Evolutionary conservation across 2,113 vertebrate species (phyloP).

Genomic region (Thymallus thymallus): DNA sequence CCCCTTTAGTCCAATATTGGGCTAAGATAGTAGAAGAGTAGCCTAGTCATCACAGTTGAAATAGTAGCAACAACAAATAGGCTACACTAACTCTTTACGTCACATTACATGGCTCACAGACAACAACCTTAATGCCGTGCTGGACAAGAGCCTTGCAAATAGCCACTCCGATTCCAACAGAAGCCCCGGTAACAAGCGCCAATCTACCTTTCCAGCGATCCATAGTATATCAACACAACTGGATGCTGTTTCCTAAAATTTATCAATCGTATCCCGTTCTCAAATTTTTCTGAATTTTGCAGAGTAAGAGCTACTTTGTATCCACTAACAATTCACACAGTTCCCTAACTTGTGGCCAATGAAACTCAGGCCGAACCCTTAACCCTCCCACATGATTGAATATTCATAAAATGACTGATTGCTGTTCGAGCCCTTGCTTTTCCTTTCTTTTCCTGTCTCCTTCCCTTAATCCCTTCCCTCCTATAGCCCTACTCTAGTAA

Average conservation of each 20-base stretch:
- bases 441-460: too few relatives aligned
- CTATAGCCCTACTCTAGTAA: neutral
- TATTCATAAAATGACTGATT: neutral
- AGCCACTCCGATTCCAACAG: slow-evolving; percentile 77
- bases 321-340: neutral
- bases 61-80: too few relatives aligned
- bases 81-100: too few relatives aligned
- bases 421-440: neutral
- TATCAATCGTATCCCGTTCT: neutral
- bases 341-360: neutral
- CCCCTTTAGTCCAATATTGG: too few relatives aligned
- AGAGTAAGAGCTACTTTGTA: neutral
- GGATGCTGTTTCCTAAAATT: neutral
- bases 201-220: slow-evolving; percentile 76
- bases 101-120: neutral
- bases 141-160: slow-evolving; percentile 76
- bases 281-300: neutral
- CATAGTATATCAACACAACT: slow-evolving; percentile 49
- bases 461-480: neutral
- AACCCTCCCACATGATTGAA: neutral
- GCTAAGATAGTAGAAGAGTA: too few relatives aligned
- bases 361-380: neutral
- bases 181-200: slow-evolving; percentile 78
- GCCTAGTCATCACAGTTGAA: too few relatives aligned
- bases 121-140: slow-evolving; percentile 70